These are phyloP conservation scores for Anguilla anguilla DNA, from an alignment of 2,797 vertebrate species.

Conservation along the genomic window DNA sequence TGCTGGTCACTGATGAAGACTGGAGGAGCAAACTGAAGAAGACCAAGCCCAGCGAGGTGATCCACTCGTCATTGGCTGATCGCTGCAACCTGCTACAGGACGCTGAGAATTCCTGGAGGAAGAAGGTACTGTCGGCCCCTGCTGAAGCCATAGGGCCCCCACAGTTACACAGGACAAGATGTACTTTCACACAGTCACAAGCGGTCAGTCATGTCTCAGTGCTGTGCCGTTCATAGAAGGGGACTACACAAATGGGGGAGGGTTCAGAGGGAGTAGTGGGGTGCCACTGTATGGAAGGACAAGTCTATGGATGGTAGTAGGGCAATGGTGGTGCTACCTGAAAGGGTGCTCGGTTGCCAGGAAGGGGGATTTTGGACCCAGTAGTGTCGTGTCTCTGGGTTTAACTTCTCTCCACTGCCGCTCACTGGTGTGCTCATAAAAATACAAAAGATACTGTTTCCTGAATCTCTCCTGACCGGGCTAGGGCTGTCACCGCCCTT, in stretches of 20 bases:
- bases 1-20: conserved; percentile 41
- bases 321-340: neutral
- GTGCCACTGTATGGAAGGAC: neutral
- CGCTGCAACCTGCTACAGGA: conserved; percentile 34
- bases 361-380: neutral
- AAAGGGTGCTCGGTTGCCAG: neutral
- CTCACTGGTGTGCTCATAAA: neutral
- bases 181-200: neutral
- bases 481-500: neutral
- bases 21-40: conserved; percentile 22
- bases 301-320: neutral
- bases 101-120: conserved; percentile 16
- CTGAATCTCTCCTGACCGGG: neutral
- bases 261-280: neutral
- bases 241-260: neutral
- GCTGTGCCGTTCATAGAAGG: neutral
- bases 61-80: conserved; percentile 44
- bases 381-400: neutral
- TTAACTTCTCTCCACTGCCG: neutral
- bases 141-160: neutral
- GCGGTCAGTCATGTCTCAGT: neutral
- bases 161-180: neutral
- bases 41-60: conserved; percentile 15
- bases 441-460: neutral
- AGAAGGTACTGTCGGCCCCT: conserved; percentile 39